Conservation (phyloP, 2,888 invertebrate species). For the Dynastes grantii region DNA sequence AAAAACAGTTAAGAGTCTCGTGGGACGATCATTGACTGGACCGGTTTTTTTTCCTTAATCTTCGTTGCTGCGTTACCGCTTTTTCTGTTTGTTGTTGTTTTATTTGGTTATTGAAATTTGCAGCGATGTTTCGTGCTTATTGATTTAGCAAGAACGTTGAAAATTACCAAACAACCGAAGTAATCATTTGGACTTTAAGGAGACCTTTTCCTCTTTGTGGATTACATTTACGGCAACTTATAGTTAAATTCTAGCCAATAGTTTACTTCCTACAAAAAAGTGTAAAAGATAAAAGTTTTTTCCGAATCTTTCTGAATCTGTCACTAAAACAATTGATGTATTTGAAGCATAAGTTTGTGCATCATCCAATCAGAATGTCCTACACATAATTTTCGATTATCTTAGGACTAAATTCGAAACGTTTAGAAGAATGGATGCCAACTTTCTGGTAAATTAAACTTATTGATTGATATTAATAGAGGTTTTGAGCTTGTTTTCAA, state of each 20-base stretch:
- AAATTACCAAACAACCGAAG: background rate
- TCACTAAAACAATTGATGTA: too few species aligned
- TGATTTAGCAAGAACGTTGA: background rate
- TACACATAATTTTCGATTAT: too few species aligned
- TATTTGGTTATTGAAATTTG: slow-evolving; percentile 19
- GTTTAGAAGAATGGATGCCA: too few species aligned
- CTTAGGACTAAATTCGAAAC: too few species aligned
- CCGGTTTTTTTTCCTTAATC: slow-evolving; percentile 3
- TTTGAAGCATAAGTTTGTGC: too few species aligned
- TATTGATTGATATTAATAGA: too few species aligned
- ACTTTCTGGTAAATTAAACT: too few species aligned
- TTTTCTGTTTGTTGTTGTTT: slow-evolving; percentile 7
- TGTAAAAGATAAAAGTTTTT: background rate
- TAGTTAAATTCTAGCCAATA: background rate
- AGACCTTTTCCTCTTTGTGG: background rate
- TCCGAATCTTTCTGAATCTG: too few species aligned
- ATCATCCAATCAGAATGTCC: too few species aligned
- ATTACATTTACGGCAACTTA: background rate
- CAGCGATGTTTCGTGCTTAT: slow-evolving; percentile 5
- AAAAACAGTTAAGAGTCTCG: slow-evolving; percentile 17
- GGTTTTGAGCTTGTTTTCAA: too few species aligned
- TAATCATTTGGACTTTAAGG: background rate
- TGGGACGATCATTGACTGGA: slow-evolving; percentile 22
- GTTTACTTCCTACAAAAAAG: background rate
- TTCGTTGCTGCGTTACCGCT: background rate